Evolutionary conservation across 2,113 vertebrate species (phyloP), one percentile per base, ranked within the genome.

Genomic region (Penelope pileata): DNA sequence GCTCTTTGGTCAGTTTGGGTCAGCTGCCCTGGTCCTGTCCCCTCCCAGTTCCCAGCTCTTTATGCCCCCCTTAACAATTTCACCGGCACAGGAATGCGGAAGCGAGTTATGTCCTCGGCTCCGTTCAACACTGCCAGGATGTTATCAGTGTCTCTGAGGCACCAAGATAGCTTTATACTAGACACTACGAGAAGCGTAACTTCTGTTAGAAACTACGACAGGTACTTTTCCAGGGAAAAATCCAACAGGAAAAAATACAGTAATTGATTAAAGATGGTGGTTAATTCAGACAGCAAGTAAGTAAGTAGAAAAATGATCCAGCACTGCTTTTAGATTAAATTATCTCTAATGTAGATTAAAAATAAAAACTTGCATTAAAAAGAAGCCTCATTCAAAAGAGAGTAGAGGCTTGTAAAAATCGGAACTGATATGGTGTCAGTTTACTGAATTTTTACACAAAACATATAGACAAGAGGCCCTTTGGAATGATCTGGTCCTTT

Each of bases 171-270:
- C n/a, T n/a, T n/a, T n/a, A n/a, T n/a, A n/a, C n/a, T n/a, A n/a
- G n/a, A n/a, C n/a, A n/a, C n/a, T n/a, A n/a, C n/a, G n/a, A n/a
- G n/a, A n/a, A n/a, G n/a, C n/a, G n/a, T n/a, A n/a, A n/a, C n/a
- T n/a, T n/a, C n/a, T n/a, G n/a, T n/a, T n/a, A n/a, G n/a, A n/a
- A n/a, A n/a, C n/a, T n/a, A n/a, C n/a, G n/a, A n/a, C n/a, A 40
- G 60, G 10, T 60, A 56, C 26, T 63, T 88, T 81, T 80, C 64
- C 82, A 73, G 14, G 32, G 32, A 79, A 87, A 87, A 87, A 87
- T 68, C 0, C 6, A 59, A 22, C 38, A 5, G 36, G 30, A 82
- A 72, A 7, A 77, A 78, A 59, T 54, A 34, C 66, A 82, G 47
- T 34, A 67, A 38, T 45, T 68, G 34, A 75, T 79, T 72, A 48